phyloP scores from a whole-genome alignment of 1,140 invertebrate species.

The Dendrolimus kikuchii region DNA sequence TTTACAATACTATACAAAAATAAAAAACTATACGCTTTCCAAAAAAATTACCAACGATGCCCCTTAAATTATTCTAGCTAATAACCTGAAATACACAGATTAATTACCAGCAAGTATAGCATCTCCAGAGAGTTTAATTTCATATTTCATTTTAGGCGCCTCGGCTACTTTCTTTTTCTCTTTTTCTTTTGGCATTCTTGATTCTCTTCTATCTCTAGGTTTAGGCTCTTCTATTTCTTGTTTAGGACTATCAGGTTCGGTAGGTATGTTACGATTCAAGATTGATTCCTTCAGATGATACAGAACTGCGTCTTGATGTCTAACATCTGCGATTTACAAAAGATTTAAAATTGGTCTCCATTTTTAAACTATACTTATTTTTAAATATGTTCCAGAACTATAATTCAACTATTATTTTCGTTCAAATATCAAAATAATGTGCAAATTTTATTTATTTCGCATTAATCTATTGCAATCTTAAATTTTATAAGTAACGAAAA shows the following conservation, averaged over 20 bases:
- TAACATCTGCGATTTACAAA: conserved; percentile 22
- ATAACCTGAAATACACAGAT: too few relatives aligned
- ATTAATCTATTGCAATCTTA: too few relatives aligned
- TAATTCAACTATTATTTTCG: background rate
- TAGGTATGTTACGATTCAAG: conserved; percentile 14
- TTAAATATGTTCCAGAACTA: background rate
- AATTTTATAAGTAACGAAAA: too few relatives aligned
- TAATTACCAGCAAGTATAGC: conserved; percentile 26
- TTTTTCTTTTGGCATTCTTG: conserved; percentile 20
- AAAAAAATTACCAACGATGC: too few relatives aligned
- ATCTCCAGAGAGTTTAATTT: conserved; percentile 31
- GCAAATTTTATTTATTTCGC: too few relatives aligned
- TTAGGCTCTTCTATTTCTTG: conserved; percentile 8
- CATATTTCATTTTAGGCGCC: conserved; percentile 24
- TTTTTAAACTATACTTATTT: background rate
- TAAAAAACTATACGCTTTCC: too few relatives aligned
- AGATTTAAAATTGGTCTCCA: background rate
- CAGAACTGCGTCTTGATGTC: conserved; percentile 37
- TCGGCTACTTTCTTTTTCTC: conserved; percentile 25
- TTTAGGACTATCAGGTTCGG: conserved; percentile 10
- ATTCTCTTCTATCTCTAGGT: conserved; percentile 11
- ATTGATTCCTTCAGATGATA: conserved; percentile 24
- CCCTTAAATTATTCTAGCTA: too few relatives aligned
- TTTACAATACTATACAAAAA: too few relatives aligned
- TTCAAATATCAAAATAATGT: too few relatives aligned